Evolutionary conservation across 2,797 vertebrate genomes (phyloP).

Genomic region (Hippocampus kuda): DNA sequence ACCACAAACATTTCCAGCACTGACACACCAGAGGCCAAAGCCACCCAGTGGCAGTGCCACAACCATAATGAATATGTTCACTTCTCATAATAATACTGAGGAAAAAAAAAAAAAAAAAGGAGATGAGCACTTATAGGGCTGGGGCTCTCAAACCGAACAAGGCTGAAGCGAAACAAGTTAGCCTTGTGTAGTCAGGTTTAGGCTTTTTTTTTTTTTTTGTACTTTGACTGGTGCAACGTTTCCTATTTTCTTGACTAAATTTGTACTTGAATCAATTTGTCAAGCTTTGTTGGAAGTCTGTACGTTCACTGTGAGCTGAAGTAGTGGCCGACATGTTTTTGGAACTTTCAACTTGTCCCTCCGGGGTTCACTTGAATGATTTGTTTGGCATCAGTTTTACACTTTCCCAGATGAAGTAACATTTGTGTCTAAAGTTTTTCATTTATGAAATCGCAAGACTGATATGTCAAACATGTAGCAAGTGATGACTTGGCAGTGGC

Average conservation of each 20-base stretch:
- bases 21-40: constrained; percentile 52
- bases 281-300: neutral
- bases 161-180: constrained; percentile 38
- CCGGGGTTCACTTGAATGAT: too few species aligned
- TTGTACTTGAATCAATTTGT: too few species aligned
- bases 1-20: constrained; percentile 57
- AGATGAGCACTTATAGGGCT: constrained; percentile 39
- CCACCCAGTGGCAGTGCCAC: constrained; percentile 55
- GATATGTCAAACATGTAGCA: too few species aligned
- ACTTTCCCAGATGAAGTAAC: too few species aligned
- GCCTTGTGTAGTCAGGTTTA: constrained; percentile 36
- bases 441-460: too few species aligned
- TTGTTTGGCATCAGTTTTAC: too few species aligned
- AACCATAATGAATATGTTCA: constrained; percentile 68
- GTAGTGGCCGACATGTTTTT: too few species aligned
- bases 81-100: constrained; percentile 68
- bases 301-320: neutral
- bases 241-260: constrained; percentile 11
- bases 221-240: constrained; percentile 2
- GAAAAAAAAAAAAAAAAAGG: constrained; percentile 52
- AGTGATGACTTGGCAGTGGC: too few species aligned
- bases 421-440: too few species aligned
- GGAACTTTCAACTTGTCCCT: too few species aligned
- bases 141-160: constrained; percentile 21
- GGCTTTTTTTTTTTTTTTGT: constrained; percentile 1